These are phyloP conservation scores for Eurytoma adleriae DNA, from an alignment of 2,888 invertebrate genomes.

Conservation along the genomic window DNA sequence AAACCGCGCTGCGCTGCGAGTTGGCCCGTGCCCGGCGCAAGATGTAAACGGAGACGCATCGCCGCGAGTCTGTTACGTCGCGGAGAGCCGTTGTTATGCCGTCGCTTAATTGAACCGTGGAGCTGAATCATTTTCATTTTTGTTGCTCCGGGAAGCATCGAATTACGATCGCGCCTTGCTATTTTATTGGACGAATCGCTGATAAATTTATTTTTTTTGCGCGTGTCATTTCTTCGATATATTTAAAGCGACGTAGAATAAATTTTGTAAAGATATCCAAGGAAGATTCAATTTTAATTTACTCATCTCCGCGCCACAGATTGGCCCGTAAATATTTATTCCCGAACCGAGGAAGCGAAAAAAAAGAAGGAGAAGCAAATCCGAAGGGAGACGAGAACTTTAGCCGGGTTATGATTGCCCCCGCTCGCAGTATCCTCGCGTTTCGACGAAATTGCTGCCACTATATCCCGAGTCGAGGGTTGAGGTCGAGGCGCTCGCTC, in stretches of 20 bases:
- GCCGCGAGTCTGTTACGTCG: neutral
- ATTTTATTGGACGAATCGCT: too few relatives aligned
- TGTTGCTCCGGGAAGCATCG: slow-evolving; percentile 25
- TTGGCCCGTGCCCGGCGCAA: slow-evolving; percentile 34
- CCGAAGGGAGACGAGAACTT: slow-evolving; percentile 5
- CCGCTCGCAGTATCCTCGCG: slow-evolving; percentile 11
- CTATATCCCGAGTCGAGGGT: slow-evolving; percentile 20
- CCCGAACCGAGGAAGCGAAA: neutral
- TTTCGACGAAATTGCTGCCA: slow-evolving; percentile 32
- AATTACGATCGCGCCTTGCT: too few relatives aligned
- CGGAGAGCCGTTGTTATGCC: slow-evolving; percentile 8
- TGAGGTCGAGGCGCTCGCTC: slow-evolving; percentile 21
- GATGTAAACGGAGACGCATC: slow-evolving; percentile 42
- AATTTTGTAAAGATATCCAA: slow-evolving; percentile 4
- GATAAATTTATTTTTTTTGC: too few relatives aligned
- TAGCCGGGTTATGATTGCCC: slow-evolving; percentile 47
- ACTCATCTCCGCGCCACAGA: neutral
- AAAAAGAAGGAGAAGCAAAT: neutral
- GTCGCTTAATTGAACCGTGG: too few relatives aligned
- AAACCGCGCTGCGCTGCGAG: slow-evolving; percentile 57
- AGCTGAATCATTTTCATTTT: slow-evolving; percentile 14
- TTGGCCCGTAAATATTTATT: slow-evolving; percentile 49
- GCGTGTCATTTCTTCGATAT: too few relatives aligned
- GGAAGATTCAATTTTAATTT: slow-evolving; percentile 8
- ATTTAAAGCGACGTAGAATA: neutral